Percentiles rank a stretch among this genome's conserved stretches.
phyloP scores from a whole-genome alignment of 2,888 invertebrate species.

The Sepiola atlantica region DNA sequence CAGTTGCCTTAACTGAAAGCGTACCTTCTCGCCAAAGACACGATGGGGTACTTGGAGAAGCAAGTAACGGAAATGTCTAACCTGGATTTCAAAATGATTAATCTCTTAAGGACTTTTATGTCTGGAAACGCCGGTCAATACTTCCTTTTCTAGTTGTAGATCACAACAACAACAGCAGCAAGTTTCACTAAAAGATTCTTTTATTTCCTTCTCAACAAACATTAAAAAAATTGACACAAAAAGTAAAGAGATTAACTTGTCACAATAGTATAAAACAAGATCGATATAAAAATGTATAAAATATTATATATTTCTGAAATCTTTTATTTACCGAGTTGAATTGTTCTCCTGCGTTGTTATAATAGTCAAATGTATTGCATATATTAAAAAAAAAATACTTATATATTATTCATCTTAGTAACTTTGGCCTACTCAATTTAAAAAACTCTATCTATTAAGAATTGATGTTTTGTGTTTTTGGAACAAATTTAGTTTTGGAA shows the following conservation, averaged over 20 bases:
- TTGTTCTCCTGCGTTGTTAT: background rate
- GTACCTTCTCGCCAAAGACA: background rate
- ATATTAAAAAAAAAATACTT: background rate
- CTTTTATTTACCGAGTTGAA: background rate
- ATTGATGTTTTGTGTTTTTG: no score
- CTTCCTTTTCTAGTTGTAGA: background rate
- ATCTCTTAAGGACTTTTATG: slow-evolving; percentile 7
- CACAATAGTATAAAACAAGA: background rate
- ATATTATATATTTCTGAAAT: background rate
- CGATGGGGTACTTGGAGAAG: background rate
- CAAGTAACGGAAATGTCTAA: background rate
- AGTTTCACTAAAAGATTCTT: background rate
- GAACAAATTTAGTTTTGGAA: no score
- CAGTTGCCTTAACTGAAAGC: slow-evolving; percentile 8
- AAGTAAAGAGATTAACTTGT: background rate
- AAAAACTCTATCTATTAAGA: no score
- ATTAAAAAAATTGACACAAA: background rate
- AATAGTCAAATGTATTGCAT: background rate
- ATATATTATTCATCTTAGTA: no score
- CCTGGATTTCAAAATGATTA: background rate
- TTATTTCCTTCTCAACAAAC: background rate
- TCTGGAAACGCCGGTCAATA: background rate
- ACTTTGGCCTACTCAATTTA: no score
- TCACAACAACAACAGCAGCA: slow-evolving; percentile 18
- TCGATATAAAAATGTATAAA: background rate